Percentiles rank a stretch among this genome's conserved stretches.
Conservation (phyloP, 2,113 vertebrate genomes). For the Toxotes chatareus region DNA sequence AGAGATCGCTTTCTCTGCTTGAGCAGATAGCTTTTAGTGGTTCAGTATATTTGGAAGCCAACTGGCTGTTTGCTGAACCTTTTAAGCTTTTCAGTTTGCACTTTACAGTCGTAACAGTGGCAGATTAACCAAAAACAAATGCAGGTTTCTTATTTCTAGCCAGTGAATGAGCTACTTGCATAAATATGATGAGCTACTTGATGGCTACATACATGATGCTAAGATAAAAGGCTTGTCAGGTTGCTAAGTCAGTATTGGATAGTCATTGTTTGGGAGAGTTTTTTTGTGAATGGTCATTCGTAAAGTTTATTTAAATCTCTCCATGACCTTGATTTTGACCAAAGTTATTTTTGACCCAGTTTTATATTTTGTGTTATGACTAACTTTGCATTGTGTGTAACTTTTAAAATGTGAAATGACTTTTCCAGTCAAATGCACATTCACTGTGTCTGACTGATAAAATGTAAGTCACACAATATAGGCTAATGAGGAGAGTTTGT, state of each 20-base stretch:
- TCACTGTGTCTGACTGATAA: conserved; percentile 47
- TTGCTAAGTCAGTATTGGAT: not conserved
- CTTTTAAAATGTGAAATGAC: conserved; percentile 40
- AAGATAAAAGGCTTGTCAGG: not conserved
- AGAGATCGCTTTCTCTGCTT: not conserved
- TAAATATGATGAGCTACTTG: no score
- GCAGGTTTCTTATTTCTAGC: not conserved
- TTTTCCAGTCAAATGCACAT: conserved; percentile 49
- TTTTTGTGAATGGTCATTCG: not conserved
- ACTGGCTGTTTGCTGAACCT: not conserved
- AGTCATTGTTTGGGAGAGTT: not conserved
- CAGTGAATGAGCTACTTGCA: no score
- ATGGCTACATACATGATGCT: no score
- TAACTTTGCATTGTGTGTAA: conserved; percentile 26
- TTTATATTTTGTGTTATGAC: not conserved
- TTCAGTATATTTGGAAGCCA: not conserved
- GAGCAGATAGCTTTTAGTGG: not conserved
- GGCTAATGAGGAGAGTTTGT: conserved; percentile 63
- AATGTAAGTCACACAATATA: conserved; percentile 50
- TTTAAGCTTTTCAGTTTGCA: not conserved
- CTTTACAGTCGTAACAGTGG: not conserved
- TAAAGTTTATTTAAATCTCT: not conserved
- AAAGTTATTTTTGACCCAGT: conserved; percentile 9
- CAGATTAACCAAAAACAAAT: not conserved
- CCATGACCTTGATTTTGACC: not conserved